These are phyloP conservation scores for Eupelmus urozonus DNA, from an alignment of 2,888 invertebrate species.

Conservation along the genomic window DNA sequence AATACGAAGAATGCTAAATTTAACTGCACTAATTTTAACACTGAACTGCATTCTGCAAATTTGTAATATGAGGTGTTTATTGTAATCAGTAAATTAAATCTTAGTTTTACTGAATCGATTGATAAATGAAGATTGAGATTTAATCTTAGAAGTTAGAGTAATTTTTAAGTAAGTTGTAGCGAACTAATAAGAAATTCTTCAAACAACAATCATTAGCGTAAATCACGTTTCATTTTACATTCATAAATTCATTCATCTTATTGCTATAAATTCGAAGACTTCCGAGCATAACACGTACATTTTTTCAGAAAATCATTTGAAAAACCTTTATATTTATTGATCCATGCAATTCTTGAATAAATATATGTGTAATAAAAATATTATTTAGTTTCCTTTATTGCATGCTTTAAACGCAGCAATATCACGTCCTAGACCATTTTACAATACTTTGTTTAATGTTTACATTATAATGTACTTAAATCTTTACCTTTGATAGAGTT, in stretches of 20 bases:
- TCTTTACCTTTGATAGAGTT: too few relatives aligned
- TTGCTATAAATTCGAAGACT: constrained; percentile 44
- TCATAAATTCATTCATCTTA: constrained; percentile 32
- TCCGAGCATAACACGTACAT: not conserved
- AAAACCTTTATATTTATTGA: constrained; percentile 51
- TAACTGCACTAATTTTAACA: constrained; percentile 23
- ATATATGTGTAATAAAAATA: constrained; percentile 39
- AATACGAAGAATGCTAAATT: too few relatives aligned
- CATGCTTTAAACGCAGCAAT: constrained; percentile 6
- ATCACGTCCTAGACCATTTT: not conserved
- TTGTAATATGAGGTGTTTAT: not conserved
- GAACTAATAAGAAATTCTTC: constrained; percentile 23
- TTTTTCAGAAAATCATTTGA: constrained; percentile 3
- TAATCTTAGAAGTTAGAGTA: constrained; percentile 18
- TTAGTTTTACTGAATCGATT: constrained; percentile 23
- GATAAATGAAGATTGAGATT: constrained; percentile 29
- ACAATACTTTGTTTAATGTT: too few relatives aligned
- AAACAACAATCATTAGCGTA: constrained; percentile 1
- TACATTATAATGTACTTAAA: too few relatives aligned
- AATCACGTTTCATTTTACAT: constrained; percentile 25
- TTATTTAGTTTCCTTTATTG: constrained; percentile 4
- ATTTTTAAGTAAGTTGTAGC: constrained; percentile 13
- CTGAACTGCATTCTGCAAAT: constrained; percentile 12
- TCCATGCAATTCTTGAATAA: constrained; percentile 38
- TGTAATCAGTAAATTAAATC: constrained; percentile 2